A percentile compares a stretch with the other conserved stretches of the same genome.
Evolutionary conservation across 2,113 vertebrate species (phyloP).

Genomic region (Daubentonia madagascariensis): DNA sequence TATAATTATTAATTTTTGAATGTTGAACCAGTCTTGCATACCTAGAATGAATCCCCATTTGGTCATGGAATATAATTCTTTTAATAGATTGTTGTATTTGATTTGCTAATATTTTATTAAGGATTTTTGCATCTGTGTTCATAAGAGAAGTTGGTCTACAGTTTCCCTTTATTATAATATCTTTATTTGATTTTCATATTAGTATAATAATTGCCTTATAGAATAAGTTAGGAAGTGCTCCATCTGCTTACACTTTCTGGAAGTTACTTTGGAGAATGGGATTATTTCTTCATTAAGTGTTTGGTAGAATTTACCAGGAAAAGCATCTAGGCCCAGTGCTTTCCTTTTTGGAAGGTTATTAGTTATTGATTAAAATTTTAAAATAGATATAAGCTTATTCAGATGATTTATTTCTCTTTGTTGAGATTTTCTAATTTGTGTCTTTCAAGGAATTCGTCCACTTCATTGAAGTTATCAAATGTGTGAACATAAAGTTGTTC

Average conservation of each 20-base stretch:
- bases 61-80: too few species aligned
- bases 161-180: background rate
- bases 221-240: background rate
- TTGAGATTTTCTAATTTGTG: background rate
- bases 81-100: too few species aligned
- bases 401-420: background rate
- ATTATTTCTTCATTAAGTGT: background rate
- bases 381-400: background rate
- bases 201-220: background rate
- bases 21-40: too few species aligned
- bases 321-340: background rate
- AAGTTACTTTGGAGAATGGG: background rate
- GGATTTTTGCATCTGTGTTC: background rate
- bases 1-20: too few species aligned
- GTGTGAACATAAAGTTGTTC: background rate
- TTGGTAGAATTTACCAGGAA: too few species aligned
- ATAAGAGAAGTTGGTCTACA: background rate
- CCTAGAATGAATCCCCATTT: too few species aligned
- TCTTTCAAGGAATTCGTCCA: background rate
- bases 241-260: background rate
- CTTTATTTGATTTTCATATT: background rate
- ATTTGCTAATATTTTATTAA: too few species aligned
- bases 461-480: background rate
- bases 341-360: background rate
- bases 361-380: background rate